Conservation (phyloP, 2,113 vertebrate genomes). For the Spea bombifrons region DNA sequence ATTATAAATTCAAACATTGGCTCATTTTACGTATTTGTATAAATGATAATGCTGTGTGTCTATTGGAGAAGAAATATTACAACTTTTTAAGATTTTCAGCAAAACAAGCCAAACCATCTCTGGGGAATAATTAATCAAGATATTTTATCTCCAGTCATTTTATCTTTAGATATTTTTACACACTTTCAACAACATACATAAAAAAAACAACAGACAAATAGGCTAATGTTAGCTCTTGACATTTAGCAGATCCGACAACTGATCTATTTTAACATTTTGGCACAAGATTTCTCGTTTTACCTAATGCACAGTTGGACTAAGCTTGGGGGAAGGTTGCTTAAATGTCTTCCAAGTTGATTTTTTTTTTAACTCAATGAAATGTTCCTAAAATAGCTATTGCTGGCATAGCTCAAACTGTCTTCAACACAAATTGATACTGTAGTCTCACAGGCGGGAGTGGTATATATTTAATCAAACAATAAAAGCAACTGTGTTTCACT, state of each 20-base stretch:
- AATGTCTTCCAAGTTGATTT: not conserved
- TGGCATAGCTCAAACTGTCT: too few relatives aligned
- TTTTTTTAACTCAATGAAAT: not conserved
- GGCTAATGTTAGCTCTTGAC: not conserved
- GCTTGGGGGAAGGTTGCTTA: not conserved
- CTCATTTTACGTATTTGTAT: not conserved
- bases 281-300: not conserved
- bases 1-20: too few relatives aligned
- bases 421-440: too few relatives aligned
- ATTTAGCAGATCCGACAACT: not conserved
- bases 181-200: not conserved
- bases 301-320: not conserved
- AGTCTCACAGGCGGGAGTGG: too few relatives aligned
- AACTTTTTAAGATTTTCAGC: not conserved
- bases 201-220: constrained; percentile 5
- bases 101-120: not conserved
- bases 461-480: too few relatives aligned
- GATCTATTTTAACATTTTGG: constrained; percentile 12
- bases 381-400: too few relatives aligned
- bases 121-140: not conserved
- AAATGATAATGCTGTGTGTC: not conserved
- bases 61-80: not conserved
- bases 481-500: too few relatives aligned
- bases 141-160: not conserved
- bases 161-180: constrained; percentile 18